Evolutionary conservation across 1,140 invertebrate species (phyloP).

Genomic region (Heliothis subflexa): DNA sequence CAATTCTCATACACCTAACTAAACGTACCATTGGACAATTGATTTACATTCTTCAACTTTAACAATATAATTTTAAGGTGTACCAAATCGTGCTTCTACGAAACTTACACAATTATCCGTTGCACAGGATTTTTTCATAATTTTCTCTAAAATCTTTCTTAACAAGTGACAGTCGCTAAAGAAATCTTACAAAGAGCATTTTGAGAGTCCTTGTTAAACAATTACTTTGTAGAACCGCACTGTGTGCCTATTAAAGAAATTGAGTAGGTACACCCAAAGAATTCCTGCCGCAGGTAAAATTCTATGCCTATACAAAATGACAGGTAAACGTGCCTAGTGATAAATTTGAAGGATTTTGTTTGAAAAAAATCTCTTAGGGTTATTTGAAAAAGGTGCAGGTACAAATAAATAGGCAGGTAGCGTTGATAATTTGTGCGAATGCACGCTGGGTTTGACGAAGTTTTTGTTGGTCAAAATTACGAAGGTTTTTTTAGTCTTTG

Average conservation of each 20-base stretch:
- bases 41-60: too few species aligned
- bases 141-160: neutral
- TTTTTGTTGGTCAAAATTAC: neutral
- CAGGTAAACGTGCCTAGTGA: slow-evolving; percentile 43
- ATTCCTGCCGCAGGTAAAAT: slow-evolving; percentile 46
- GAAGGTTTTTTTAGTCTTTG: too few species aligned
- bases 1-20: too few species aligned
- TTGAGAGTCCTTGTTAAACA: slow-evolving; percentile 37
- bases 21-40: too few species aligned
- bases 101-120: slow-evolving; percentile 15
- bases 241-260: slow-evolving; percentile 36
- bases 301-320: slow-evolving; percentile 25
- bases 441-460: slow-evolving; percentile 9
- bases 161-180: slow-evolving; percentile 29
- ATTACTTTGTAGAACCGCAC: slow-evolving; percentile 23
- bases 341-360: slow-evolving; percentile 44
- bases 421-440: slow-evolving; percentile 34
- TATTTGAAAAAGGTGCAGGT: slow-evolving; percentile 40
- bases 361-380: slow-evolving; percentile 40
- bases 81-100: neutral
- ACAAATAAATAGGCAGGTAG: slow-evolving; percentile 46
- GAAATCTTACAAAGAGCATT: slow-evolving; percentile 22
- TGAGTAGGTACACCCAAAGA: slow-evolving; percentile 43
- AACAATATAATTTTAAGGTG: neutral
- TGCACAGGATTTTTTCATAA: neutral